Conservation (phyloP, 2,797 vertebrate species). For the Liparis tanakae region DNA sequence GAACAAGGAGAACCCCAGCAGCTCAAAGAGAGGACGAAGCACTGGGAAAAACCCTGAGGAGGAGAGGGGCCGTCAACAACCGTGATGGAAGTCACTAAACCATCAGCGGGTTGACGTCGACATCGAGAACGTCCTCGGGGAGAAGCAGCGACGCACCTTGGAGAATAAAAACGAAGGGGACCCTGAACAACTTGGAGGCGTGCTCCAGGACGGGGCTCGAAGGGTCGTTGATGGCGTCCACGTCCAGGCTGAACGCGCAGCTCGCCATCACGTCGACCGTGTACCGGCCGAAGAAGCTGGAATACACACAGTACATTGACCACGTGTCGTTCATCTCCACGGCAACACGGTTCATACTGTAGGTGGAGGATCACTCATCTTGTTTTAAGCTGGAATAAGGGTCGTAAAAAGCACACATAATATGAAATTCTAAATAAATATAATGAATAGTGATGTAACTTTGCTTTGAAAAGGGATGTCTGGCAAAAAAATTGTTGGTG, state of each 20-base stretch:
- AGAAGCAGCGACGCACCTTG: slow-evolving; percentile 36
- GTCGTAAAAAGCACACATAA: background rate
- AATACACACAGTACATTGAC: slow-evolving; percentile 21
- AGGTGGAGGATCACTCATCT: background rate
- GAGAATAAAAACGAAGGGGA: slow-evolving; percentile 29
- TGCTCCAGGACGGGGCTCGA: slow-evolving; percentile 71
- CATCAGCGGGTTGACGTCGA: background rate
- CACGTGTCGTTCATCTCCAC: background rate
- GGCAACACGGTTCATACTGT: background rate
- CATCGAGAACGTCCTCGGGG: background rate
- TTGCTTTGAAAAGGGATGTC: background rate
- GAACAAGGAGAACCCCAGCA: slow-evolving; percentile 52
- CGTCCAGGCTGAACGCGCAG: slow-evolving; percentile 74
- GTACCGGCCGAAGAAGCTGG: slow-evolving; percentile 82
- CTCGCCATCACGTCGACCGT: slow-evolving; percentile 77
- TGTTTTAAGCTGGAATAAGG: background rate
- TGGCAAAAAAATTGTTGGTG: background rate
- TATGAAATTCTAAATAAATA: no score
- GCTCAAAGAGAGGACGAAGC: slow-evolving; percentile 49
- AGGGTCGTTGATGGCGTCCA: slow-evolving; percentile 78
- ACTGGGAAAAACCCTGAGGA: slow-evolving; percentile 55
- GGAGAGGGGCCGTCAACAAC: background rate
- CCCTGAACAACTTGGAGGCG: slow-evolving; percentile 59
- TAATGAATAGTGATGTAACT: background rate
- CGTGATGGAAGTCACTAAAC: background rate